Conservation (phyloP, 2,113 vertebrate species). For the Climacteris rufus region DNA sequence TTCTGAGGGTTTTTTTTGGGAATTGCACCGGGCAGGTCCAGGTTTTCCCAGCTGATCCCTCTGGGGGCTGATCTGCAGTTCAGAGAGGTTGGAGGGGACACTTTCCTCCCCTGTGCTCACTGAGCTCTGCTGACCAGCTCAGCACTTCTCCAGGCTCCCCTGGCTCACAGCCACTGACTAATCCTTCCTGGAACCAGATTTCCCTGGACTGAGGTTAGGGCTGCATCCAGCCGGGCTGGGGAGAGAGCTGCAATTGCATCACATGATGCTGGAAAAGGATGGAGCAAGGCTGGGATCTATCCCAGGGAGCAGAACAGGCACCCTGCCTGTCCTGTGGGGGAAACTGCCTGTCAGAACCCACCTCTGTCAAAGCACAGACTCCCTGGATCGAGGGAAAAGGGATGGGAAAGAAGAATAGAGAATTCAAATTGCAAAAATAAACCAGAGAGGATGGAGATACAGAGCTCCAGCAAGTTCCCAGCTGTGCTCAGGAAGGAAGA, state of each 20-base stretch:
- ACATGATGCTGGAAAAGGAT: fast-evolving
- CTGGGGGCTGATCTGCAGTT: neutral
- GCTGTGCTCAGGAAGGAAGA: fast-evolving
- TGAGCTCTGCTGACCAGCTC: neutral
- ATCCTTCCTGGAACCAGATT: neutral
- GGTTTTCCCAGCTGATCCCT: neutral
- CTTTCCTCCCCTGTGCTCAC: neutral
- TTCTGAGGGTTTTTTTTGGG: neutral
- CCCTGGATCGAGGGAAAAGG: fast-evolving
- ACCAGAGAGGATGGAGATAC: too few relatives aligned
- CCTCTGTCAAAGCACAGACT: neutral
- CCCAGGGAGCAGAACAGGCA: neutral
- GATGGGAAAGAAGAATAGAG: neutral
- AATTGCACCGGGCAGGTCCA: fast-evolving
- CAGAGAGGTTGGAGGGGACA: neutral
- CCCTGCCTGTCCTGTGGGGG: neutral
- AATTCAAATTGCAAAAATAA: neutral
- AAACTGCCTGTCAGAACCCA: neutral
- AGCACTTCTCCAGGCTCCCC: neutral
- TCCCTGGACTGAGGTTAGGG: neutral
- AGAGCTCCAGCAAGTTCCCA: neutral
- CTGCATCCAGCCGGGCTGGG: neutral
- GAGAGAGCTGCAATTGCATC: neutral
- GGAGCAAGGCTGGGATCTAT: neutral
- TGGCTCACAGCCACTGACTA: neutral